Evolutionary conservation across 2,113 vertebrate species (phyloP).

Genomic region (Aleadryas rufinucha): DNA sequence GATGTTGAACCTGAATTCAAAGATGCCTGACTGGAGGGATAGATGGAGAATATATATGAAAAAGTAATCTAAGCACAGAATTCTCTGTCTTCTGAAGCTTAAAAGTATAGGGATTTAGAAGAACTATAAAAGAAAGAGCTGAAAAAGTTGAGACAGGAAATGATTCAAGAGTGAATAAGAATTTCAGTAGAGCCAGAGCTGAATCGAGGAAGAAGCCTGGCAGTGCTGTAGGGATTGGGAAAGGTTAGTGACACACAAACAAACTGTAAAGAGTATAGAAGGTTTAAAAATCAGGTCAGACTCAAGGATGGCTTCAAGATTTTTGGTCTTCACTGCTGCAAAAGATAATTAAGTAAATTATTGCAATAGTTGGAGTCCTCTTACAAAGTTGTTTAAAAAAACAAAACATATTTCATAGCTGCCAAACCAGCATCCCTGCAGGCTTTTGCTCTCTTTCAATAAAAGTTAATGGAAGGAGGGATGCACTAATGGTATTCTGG

Average conservation of each 20-base stretch:
- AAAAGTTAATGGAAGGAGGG: background rate
- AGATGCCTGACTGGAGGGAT: background rate
- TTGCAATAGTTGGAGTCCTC: background rate
- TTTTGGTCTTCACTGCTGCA: background rate
- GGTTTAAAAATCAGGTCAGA: background rate
- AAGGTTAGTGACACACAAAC: background rate
- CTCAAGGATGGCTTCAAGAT: background rate
- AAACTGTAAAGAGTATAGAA: background rate
- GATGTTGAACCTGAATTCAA: background rate
- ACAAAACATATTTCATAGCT: background rate
- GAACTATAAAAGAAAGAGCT: background rate
- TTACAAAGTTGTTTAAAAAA: background rate
- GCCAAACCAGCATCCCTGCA: background rate
- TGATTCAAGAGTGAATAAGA: background rate
- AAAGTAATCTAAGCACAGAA: background rate
- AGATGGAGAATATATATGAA: background rate
- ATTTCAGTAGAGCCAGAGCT: background rate
- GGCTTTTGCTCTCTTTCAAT: background rate
- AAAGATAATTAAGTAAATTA: background rate
- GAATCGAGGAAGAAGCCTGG: background rate
- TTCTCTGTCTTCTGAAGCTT: background rate
- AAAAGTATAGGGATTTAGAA: background rate
- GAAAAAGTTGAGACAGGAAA: background rate
- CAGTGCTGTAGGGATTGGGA: background rate
- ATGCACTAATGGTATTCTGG: background rate